Conservation (phyloP, 1,140 invertebrate species). For the Armadillidium nasatum region DNA sequence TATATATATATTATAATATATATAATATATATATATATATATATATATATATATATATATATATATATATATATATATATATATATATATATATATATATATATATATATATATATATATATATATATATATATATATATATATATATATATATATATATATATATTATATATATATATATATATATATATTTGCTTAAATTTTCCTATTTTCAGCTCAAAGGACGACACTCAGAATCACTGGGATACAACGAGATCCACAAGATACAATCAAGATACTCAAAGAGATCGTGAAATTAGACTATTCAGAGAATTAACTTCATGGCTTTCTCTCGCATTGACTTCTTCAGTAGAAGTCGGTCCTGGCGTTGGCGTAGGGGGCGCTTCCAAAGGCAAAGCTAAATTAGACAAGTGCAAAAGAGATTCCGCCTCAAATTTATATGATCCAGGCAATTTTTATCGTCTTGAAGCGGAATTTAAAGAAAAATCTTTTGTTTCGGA, state of each 20-base stretch:
- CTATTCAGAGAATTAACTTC: conserved; percentile 35
- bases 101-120: no score
- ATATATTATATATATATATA: neutral
- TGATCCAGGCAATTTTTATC: conserved; percentile 37
- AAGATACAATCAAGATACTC: conserved; percentile 42
- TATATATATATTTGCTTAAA: no score
- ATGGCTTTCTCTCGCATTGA: conserved; percentile 38
- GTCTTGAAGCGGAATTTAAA: conserved; percentile 38
- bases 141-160: neutral
- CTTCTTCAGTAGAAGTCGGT: conserved; percentile 14
- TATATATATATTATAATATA: no score
- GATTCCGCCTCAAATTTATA: conserved; percentile 1
- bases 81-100: no score
- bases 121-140: no score
- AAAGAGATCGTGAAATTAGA: conserved; percentile 36
- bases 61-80: no score
- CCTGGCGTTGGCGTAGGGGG: conserved; percentile 23
- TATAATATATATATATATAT: no score
- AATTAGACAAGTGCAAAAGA: conserved; percentile 12
- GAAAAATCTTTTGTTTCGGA: conserved; percentile 4
- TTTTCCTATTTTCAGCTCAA: conserved; percentile 22
- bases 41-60: no score
- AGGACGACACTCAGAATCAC: conserved; percentile 34
- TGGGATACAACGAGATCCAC: conserved; percentile 41
- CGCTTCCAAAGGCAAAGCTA: conserved; percentile 2